Conservation (phyloP, 2,888 invertebrate species). For the Julus scanicus region DNA sequence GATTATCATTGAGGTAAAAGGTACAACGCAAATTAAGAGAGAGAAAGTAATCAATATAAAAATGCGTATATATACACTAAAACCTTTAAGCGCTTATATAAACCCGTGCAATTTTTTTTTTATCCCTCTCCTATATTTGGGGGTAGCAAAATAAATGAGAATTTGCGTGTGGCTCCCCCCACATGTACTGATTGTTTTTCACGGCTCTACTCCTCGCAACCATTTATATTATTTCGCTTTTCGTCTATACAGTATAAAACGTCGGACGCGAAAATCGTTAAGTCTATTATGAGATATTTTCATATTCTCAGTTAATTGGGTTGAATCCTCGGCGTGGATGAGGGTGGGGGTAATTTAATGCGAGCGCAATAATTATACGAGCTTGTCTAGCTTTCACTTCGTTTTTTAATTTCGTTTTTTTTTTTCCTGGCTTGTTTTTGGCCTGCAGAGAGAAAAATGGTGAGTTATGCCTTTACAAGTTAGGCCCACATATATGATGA, state of each 20-base stretch:
- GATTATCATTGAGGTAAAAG: conserved; percentile 52
- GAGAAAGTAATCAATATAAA: conserved; percentile 50
- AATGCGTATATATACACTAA: conserved; percentile 41
- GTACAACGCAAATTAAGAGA: conserved; percentile 52
- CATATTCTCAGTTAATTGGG: conserved; percentile 49
- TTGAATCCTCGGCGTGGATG: conserved; percentile 1
- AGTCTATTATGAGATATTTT: conserved; percentile 52
- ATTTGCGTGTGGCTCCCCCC: conserved; percentile 46
- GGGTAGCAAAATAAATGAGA: conserved; percentile 50
- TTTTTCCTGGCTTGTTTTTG: not conserved
- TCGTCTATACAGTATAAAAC: not conserved
- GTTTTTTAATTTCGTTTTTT: conserved; percentile 31
- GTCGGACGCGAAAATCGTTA: conserved; percentile 38
- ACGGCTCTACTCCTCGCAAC: not conserved
- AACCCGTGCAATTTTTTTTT: conserved; percentile 19
- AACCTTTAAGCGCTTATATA: conserved; percentile 49
- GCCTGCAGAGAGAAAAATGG: not conserved
- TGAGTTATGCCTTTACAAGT: not conserved
- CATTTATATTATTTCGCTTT: conserved; percentile 49
- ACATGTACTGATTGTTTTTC: conserved; percentile 50
- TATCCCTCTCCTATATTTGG: not conserved
- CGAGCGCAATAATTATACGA: not conserved
- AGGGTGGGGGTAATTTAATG: conserved; percentile 12
- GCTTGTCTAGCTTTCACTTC: conserved; percentile 24
- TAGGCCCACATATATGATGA: not conserved